Evolutionary conservation across 2,888 invertebrate genomes (phyloP), one percentile per base, ranked within the genome.

Genomic region (Ypsolopha sequella): DNA sequence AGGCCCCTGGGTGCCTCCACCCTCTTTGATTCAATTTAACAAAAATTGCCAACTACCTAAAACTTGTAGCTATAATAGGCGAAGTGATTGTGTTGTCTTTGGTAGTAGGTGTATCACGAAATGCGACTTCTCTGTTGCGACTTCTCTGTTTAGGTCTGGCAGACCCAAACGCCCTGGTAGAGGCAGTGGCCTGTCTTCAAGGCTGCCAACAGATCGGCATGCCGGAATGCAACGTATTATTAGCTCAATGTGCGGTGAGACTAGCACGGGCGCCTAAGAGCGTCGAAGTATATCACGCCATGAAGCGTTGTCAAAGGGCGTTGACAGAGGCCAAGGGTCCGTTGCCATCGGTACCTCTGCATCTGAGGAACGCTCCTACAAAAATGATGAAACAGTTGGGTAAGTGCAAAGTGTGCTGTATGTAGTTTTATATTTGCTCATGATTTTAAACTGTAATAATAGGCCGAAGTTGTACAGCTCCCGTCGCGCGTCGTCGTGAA

Each of bases 321-420:
- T 87, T 95, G 48, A 68, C 72, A 1, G 80, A 90, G 52, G 88
- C 89, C 10, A 88, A 91, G 64, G 95, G 94, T 0, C 86, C 91
- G 0, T 87, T 93, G 53, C 95, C 95, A 0, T 73, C 89, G 0
- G 92, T 95, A 6, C 95, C 95, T 0, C 78, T 95, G 54, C 93
- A 93, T 76, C 80, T 95, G 56, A 87, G 95, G 53, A 93, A 95
- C 78, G 94, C 94, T n/a, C 90, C 94, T 3, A 93, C 93, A 0
- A 91, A 88, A 68, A 78, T 95, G 0, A 93, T 94, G 93, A 90
- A 89, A 68, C 87, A 92, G 69, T 73, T 95, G 60, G 93, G 94
- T 90, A 74, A 47, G 45, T 38, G 8, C n/a, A n/a, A 38, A 8
- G 38, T n/a, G 38, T n/a, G 38, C 38, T 38, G 38, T 38, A n/a